Evolutionary conservation across 2,888 invertebrate genomes (phyloP).

Genomic region (Lepidonotus clava): DNA sequence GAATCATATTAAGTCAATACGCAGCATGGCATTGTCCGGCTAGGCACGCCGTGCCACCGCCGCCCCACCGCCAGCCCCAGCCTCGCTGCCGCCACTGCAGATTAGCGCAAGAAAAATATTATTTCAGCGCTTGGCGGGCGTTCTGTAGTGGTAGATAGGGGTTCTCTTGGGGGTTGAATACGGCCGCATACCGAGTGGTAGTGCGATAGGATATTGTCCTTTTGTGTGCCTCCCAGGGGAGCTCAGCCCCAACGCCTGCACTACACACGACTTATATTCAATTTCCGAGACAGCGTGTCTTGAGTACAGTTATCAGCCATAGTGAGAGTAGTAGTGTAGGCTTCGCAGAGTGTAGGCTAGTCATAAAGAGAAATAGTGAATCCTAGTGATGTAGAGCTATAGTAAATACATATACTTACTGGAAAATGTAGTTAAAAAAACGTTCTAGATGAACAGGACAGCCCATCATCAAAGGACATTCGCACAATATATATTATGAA

Average conservation of each 20-base stretch:
- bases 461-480: no score
- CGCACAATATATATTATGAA: no score
- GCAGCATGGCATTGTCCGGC: not conserved
- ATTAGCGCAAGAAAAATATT: conserved; percentile 50
- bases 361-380: no score
- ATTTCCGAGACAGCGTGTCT: not conserved
- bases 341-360: no score
- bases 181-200: conserved; percentile 3
- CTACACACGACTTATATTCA: not conserved
- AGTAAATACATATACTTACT: no score
- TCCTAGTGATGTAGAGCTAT: no score
- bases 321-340: no score
- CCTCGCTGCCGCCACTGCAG: not conserved
- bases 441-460: no score
- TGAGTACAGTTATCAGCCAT: no score
- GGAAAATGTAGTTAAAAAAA: no score
- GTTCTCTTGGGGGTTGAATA: not conserved
- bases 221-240: conserved; percentile 13
- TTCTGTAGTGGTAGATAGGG: conserved; percentile 31
- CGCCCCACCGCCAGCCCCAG: not conserved
- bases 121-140: conserved; percentile 20
- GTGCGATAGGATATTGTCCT: conserved; percentile 28
- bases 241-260: not conserved
- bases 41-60: not conserved
- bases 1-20: conserved; percentile 43